Evolutionary conservation across 2,888 invertebrate genomes (phyloP).

Genomic region (Marasmarcha lunaedactyla): DNA sequence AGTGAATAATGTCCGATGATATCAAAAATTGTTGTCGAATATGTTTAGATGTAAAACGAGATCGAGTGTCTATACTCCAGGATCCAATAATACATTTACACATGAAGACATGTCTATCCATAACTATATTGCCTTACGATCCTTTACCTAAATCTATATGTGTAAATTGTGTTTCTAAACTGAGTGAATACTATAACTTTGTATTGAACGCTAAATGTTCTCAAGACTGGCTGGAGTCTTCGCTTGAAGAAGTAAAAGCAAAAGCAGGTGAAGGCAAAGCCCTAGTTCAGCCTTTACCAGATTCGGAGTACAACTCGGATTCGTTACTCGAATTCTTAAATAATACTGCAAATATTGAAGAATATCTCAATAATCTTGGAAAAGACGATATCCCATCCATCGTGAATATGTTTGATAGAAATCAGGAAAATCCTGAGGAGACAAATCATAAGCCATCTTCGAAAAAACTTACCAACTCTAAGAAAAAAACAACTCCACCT

Average conservation of each 20-base stretch:
- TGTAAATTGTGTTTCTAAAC: slow-evolving; percentile 40
- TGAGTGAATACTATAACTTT: slow-evolving; percentile 54
- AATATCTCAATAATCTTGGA: slow-evolving; percentile 52
- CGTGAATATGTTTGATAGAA: slow-evolving; percentile 51
- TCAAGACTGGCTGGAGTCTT: slow-evolving; percentile 55
- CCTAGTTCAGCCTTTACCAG: slow-evolving; percentile 50
- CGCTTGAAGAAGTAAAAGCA: slow-evolving; percentile 35
- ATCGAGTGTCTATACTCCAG: slow-evolving; percentile 45
- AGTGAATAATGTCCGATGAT: slow-evolving; percentile 46
- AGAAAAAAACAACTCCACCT: not conserved
- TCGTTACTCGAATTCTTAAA: slow-evolving; percentile 58
- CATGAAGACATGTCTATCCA: slow-evolving; percentile 46
- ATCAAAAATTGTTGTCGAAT: slow-evolving; percentile 48
- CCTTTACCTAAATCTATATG: slow-evolving; percentile 50
- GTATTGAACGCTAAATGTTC: slow-evolving; percentile 55
- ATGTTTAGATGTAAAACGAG: slow-evolving; percentile 45
- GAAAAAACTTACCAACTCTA: not conserved
- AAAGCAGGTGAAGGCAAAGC: slow-evolving; percentile 39
- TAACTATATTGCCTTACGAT: slow-evolving; percentile 36
- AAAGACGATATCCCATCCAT: slow-evolving; percentile 60
- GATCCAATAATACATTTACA: slow-evolving; percentile 45
- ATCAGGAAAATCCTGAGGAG: slow-evolving; percentile 24
- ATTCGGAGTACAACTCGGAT: slow-evolving; percentile 61
- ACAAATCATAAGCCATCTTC: not conserved
- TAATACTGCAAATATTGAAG: slow-evolving; percentile 56